Evolutionary conservation across 2,888 invertebrate genomes (phyloP).

Genomic region (Congeria kusceri): DNA sequence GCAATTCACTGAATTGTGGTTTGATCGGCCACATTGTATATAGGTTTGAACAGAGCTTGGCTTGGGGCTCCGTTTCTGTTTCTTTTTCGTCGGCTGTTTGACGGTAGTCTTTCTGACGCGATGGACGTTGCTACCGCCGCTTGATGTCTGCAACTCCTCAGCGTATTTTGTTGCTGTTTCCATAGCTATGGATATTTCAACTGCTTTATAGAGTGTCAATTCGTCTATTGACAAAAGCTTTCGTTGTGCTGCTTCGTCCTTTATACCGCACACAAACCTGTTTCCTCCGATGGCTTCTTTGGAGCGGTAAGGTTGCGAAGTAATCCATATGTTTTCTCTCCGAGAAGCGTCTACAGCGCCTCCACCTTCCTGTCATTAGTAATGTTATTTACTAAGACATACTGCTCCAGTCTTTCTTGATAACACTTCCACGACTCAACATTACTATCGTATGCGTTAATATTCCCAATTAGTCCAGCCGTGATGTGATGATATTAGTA

Average conservation of each 20-base stretch:
- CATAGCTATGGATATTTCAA: constrained; percentile 6
- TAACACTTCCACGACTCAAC: constrained; percentile 24
- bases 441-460: constrained; percentile 16
- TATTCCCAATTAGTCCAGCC: constrained; percentile 24
- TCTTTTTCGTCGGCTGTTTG: too few relatives aligned
- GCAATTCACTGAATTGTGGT: too few relatives aligned
- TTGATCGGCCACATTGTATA: too few relatives aligned
- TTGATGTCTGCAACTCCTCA: not conserved
- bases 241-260: constrained; percentile 5
- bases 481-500: too few relatives aligned
- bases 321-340: constrained; percentile 40
- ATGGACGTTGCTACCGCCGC: too few relatives aligned
- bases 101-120: too few relatives aligned
- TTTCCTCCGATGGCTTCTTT: constrained; percentile 1
- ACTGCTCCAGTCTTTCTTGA: constrained; percentile 28
- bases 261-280: constrained; percentile 59
- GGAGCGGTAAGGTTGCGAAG: constrained; percentile 40
- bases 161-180: not conserved
- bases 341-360: constrained; percentile 45
- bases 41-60: too few relatives aligned
- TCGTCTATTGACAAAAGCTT: constrained; percentile 45
- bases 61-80: too few relatives aligned
- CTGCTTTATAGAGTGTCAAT: constrained; percentile 41
- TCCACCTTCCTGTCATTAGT: constrained; percentile 24
- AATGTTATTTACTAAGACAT: too few relatives aligned